Evolutionary conservation across 2,113 vertebrate genomes (phyloP).

Genomic region (Neomonachus schauinslandi): DNA sequence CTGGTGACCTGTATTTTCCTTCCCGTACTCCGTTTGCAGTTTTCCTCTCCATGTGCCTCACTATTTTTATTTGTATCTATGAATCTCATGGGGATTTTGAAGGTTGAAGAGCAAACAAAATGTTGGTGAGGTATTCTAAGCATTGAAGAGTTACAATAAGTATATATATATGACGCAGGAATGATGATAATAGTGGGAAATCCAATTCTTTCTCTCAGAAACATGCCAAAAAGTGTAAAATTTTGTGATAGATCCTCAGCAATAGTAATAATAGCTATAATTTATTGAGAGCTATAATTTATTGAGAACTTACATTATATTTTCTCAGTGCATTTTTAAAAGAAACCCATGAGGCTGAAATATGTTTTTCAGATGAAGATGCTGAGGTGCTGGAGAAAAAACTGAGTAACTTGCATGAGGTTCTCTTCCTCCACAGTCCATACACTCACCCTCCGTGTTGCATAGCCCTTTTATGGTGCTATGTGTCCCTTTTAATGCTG

Average conservation of each 20-base stretch:
- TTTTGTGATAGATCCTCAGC: neutral
- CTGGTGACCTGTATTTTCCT: neutral
- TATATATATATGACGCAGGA: neutral
- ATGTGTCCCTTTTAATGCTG: neutral
- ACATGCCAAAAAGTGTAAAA: neutral
- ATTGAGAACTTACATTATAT: neutral
- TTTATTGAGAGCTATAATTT: slow-evolving; percentile 2
- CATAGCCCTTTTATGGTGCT: fast-evolving
- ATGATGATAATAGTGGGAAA: neutral
- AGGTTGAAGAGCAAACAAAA: neutral
- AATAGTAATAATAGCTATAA: neutral
- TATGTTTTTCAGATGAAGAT: neutral
- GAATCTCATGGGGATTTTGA: neutral
- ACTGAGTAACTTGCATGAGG: neutral
- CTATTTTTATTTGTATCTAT: neutral
- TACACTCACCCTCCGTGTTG: fast-evolving
- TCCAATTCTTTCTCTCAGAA: neutral
- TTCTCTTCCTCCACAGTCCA: neutral
- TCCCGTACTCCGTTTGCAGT: neutral
- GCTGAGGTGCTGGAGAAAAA: neutral
- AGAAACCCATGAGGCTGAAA: neutral
- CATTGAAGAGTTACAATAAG: neutral
- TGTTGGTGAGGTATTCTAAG: neutral
- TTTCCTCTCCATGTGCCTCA: neutral
- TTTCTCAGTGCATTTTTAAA: neutral